Evolutionary conservation across 2,113 vertebrate genomes (phyloP).

Genomic region (Cavia aperea): DNA sequence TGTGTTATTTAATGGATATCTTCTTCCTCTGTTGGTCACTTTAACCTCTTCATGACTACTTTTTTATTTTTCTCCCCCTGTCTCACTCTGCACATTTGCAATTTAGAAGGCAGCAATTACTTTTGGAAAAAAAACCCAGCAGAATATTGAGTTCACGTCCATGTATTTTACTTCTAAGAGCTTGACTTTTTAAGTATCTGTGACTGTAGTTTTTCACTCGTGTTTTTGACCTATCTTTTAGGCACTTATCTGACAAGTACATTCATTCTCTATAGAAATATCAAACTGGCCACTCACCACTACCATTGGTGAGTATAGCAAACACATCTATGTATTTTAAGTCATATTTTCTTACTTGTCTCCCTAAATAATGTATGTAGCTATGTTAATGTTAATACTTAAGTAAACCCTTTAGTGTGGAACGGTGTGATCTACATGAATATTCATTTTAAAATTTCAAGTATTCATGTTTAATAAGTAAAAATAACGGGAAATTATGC

Average conservation of each 20-base stretch:
- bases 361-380: not conserved
- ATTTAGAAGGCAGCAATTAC: not conserved
- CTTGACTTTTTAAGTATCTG: not conserved
- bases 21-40: not conserved
- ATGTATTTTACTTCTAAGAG: not conserved
- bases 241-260: not conserved
- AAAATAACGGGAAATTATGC: not conserved
- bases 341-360: not conserved
- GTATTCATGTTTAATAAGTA: not conserved
- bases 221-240: not conserved
- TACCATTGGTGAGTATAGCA: not conserved
- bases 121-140: not conserved
- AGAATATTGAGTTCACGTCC: not conserved
- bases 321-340: not conserved
- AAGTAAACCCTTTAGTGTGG: not conserved
- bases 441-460: conserved; percentile 23
- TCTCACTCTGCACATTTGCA: not conserved
- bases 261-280: not conserved
- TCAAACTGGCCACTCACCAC: not conserved
- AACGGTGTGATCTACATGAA: not conserved
- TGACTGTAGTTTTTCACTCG: not conserved
- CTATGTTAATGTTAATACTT: not conserved
- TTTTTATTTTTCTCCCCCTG: not conserved
- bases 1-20: not conserved
- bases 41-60: not conserved